Evolutionary conservation across 2,113 vertebrate genomes (phyloP).

Genomic region (Elephas maximus): DNA sequence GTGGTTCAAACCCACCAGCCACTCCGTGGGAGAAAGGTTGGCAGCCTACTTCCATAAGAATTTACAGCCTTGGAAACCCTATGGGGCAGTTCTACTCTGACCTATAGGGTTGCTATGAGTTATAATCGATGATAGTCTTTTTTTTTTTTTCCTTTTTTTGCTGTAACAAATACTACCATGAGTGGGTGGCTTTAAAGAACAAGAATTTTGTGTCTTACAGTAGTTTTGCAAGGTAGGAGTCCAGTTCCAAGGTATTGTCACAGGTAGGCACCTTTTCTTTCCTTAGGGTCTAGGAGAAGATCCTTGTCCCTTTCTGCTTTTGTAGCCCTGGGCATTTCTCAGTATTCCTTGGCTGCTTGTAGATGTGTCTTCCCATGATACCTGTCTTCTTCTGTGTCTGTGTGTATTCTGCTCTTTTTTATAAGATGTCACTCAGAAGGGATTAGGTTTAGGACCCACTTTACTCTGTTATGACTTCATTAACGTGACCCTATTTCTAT

Average conservation of each 20-base stretch:
- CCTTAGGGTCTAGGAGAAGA: neutral
- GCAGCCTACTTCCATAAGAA: neutral
- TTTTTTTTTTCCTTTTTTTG: neutral
- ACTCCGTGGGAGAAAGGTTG: too few relatives aligned
- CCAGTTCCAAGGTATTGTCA: neutral
- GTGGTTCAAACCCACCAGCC: too few relatives aligned
- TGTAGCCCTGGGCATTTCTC: neutral
- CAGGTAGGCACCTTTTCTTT: neutral
- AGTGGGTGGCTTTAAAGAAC: neutral
- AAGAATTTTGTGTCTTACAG: neutral
- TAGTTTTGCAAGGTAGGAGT: neutral
- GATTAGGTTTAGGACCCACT: neutral
- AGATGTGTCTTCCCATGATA: neutral
- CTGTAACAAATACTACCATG: neutral
- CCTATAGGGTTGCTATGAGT: neutral
- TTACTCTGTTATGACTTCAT: neutral
- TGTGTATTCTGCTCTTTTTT: neutral
- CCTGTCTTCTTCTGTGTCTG: neutral
- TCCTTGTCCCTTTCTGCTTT: neutral
- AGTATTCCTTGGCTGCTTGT: neutral
- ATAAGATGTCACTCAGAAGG: neutral
- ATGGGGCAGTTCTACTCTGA: neutral
- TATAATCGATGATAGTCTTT: neutral
- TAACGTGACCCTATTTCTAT: neutral
- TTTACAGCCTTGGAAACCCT: neutral